Base-by-base conservation (phyloP, 2,888 invertebrate species). In the Watsonalla binaria region DNA sequence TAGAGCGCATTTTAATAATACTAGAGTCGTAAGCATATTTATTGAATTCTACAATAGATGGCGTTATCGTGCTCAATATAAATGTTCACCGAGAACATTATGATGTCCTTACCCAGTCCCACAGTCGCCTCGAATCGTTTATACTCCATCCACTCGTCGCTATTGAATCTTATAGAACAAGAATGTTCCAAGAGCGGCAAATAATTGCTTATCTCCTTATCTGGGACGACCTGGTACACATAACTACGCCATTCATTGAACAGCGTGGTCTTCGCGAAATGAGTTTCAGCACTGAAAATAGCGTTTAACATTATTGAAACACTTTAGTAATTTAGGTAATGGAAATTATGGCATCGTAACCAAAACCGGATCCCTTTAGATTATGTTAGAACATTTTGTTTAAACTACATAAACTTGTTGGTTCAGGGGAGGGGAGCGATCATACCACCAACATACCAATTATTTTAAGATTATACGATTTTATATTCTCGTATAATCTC, bases 161-260 rank as follows among this genome's bases (percentile, higher is more conserved):
- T 62, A 6, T 54, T 53, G n/a, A 75, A 52, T 54, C 65, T 78
- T n/a, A 92, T 69, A 71, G 87, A 80, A 75, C 94, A 93, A 0
- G 94, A 94, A 59, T 86, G 71, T 55, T 86, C 80, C 42, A 90
- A 51, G 34, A 80, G 70, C 2, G 94, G 94, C 58, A 93, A 68
- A 72, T 92, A 94, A 34, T 81, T 67, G 0, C 59, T 57, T 5
- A 85, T 56, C 33, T 89, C 76, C 0, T 80, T 71, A n/a, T 80
- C 71, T 11, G 77, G 60, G 34, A 94, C 63, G 37, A 82, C 57
- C 34, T 72, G 71, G 59, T 78, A 82, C n/a, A 67, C 54, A 60
- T 81, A 80, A 13, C 69, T 72, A 11, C 57, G 63, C 75, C 90
- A 85, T 15, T 86, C 69, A 6, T 81, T 63, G 62, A 90, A 93